Evolutionary conservation across 2,888 invertebrate genomes (phyloP).

Genomic region (Ophioninae sp.): DNA sequence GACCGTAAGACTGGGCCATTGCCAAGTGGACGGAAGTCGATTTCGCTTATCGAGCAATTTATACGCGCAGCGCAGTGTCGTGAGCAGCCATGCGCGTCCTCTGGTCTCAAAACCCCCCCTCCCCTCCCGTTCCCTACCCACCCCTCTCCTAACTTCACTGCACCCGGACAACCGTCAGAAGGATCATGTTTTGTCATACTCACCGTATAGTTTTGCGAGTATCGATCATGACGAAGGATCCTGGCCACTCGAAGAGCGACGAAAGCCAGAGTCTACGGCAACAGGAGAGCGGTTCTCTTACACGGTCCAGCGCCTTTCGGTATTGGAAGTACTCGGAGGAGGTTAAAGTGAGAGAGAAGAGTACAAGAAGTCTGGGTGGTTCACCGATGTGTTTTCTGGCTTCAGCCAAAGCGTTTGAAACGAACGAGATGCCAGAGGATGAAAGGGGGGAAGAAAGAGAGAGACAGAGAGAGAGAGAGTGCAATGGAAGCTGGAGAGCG

Average conservation of each 20-base stretch:
- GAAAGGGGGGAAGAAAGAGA: too few relatives aligned
- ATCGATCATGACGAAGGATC: neutral
- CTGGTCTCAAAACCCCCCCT: too few relatives aligned
- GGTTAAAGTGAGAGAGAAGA: constrained; percentile 47
- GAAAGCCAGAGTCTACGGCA: constrained; percentile 36
- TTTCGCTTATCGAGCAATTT: constrained; percentile 28
- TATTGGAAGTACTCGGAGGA: constrained; percentile 60
- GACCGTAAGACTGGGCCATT: constrained; percentile 48
- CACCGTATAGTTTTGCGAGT: constrained; percentile 1
- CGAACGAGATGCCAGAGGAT: constrained; percentile 27
- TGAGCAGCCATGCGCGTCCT: neutral
- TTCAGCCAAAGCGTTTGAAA: constrained; percentile 22
- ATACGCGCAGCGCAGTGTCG: neutral
- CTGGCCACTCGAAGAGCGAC: constrained; percentile 26
- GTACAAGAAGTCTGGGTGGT: constrained; percentile 38
- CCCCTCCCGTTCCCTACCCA: too few relatives aligned
- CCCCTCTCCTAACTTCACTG: too few relatives aligned
- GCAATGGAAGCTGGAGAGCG: constrained; percentile 55
- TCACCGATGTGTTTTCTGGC: constrained; percentile 24
- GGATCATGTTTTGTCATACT: neutral
- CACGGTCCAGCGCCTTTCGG: constrained; percentile 63
- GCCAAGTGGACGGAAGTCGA: constrained; percentile 48
- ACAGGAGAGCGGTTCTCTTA: constrained; percentile 45
- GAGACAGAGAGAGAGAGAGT: constrained; percentile 51
- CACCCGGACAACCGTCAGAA: too few relatives aligned